Percentiles rank a stretch among this genome's conserved stretches.
phyloP scores from a whole-genome alignment of 2,113 vertebrate species.

The Gasterosteus aculeatus region DNA sequence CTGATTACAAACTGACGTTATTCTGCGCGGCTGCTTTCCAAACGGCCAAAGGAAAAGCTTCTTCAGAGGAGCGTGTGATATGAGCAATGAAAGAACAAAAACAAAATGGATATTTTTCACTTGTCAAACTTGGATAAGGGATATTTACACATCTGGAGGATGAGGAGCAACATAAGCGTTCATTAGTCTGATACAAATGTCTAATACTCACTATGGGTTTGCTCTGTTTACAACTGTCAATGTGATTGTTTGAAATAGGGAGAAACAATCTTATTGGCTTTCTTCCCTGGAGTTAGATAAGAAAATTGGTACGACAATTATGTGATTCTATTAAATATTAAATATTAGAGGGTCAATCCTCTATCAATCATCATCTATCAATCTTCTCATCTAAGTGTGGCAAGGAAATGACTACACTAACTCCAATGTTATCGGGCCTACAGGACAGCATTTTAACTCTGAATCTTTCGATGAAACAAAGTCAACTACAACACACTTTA shows the following conservation, averaged over 20 bases:
- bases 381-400: not conserved
- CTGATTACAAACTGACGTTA: conserved; percentile 25
- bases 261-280: too few relatives aligned
- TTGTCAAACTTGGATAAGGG: too few relatives aligned
- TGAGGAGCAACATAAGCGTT: not conserved
- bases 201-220: too few relatives aligned
- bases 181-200: too few relatives aligned
- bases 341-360: not conserved
- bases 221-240: too few relatives aligned
- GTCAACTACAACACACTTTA: not conserved
- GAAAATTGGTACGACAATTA: too few relatives aligned
- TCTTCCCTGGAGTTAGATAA: too few relatives aligned
- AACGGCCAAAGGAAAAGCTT: not conserved
- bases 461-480: not conserved
- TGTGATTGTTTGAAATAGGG: too few relatives aligned
- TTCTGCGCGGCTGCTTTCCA: not conserved
- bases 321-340: too few relatives aligned
- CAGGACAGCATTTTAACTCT: not conserved
- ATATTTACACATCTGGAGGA: too few relatives aligned
- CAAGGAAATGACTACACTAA: not conserved
- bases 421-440: not conserved
- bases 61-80: not conserved
- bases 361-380: too few relatives aligned
- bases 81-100: not conserved
- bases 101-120: too few relatives aligned